Conservation (phyloP, 2,888 invertebrate genomes). For the Diabrotica balteata region DNA sequence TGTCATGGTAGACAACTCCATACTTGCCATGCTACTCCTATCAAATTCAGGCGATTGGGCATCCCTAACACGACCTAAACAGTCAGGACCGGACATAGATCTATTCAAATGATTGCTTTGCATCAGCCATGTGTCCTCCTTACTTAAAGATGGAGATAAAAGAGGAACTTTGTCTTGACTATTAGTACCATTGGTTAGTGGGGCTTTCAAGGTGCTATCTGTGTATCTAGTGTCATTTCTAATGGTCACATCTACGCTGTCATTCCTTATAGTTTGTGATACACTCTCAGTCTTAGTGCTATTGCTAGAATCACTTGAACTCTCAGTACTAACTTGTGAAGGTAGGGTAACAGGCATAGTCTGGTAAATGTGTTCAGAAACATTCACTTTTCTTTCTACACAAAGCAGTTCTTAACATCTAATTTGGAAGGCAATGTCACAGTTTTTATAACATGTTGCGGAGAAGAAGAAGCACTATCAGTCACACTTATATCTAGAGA, state of each 20-base stretch:
- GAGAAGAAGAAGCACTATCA: slow-evolving; percentile 42
- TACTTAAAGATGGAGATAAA: slow-evolving; percentile 55
- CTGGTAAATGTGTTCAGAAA: slow-evolving; percentile 71
- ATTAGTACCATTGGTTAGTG: slow-evolving; percentile 40
- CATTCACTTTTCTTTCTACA: slow-evolving; percentile 70
- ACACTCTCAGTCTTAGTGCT: slow-evolving; percentile 31
- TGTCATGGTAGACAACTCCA: slow-evolving; percentile 48
- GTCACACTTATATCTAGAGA: slow-evolving; percentile 42
- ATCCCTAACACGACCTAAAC: slow-evolving; percentile 62
- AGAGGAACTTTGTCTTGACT: slow-evolving; percentile 46
- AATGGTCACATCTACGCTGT: neutral
- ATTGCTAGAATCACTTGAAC: slow-evolving; percentile 45
- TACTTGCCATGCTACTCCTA: slow-evolving; percentile 44
- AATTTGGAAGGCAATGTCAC: slow-evolving; percentile 72
- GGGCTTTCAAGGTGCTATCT: slow-evolving; percentile 40
- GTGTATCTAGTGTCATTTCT: slow-evolving; percentile 37
- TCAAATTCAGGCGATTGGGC: slow-evolving; percentile 57
- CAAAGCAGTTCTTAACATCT: slow-evolving; percentile 70
- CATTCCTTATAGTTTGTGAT: slow-evolving; percentile 32
- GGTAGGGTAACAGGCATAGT: slow-evolving; percentile 73
- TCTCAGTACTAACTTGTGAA: slow-evolving; percentile 63
- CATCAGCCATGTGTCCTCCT: slow-evolving; percentile 64
- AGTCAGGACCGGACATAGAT: slow-evolving; percentile 68
- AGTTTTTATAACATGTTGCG: slow-evolving; percentile 51
- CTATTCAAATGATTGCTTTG: slow-evolving; percentile 61